Evolutionary conservation across 2,888 invertebrate species (phyloP).

Genomic region (Lepidochitona cinerea): DNA sequence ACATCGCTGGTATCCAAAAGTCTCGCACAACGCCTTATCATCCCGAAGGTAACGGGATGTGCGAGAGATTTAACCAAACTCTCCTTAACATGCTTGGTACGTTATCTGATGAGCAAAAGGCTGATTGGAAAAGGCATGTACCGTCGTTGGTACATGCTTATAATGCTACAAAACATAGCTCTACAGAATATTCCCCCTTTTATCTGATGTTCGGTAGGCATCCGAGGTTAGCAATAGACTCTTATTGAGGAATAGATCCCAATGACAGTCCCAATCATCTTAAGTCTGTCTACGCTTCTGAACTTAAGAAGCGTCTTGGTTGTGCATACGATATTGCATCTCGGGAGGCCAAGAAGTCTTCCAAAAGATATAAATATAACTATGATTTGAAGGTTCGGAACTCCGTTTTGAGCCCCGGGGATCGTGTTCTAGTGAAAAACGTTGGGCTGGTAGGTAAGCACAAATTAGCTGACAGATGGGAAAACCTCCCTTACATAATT

Average conservation of each 20-base stretch:
- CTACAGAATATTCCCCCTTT: conserved; percentile 5
- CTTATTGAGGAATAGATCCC: background rate
- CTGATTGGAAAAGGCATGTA: conserved; percentile 6
- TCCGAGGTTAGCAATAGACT: conserved; percentile 12
- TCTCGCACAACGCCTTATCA: background rate
- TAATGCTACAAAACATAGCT: conserved; percentile 9
- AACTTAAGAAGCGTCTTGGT: too few species aligned
- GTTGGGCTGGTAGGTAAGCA: background rate
- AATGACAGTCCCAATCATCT: background rate
- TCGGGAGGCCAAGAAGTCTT: background rate
- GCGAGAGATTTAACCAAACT: conserved; percentile 8
- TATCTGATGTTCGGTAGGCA: conserved; percentile 15
- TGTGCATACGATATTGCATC: background rate
- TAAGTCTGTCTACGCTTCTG: too few species aligned
- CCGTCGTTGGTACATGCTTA: conserved; percentile 8
- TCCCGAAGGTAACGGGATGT: background rate
- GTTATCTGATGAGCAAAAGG: background rate
- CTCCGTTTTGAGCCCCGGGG: background rate
- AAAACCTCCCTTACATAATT: background rate
- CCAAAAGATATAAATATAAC: background rate
- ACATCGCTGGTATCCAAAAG: background rate
- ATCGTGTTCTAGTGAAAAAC: background rate
- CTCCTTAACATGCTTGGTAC: conserved; percentile 9
- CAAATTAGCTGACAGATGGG: conserved; percentile 6
- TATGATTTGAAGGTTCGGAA: background rate